These are phyloP conservation scores for Ciconia maguari DNA, from an alignment of 2,113 vertebrate species.

Conservation along the genomic window DNA sequence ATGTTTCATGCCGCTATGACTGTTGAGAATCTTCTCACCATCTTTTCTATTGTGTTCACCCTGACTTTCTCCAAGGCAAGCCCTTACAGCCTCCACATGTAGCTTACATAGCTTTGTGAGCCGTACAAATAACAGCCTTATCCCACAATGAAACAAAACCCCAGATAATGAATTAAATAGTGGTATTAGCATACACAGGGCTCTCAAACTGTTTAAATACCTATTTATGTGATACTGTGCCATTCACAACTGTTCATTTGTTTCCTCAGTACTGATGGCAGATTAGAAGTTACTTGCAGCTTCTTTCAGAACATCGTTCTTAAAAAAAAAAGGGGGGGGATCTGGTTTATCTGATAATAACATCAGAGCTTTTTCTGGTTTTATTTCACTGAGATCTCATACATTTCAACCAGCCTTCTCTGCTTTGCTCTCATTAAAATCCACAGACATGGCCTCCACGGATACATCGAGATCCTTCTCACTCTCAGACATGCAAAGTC, in stretches of 20 bases:
- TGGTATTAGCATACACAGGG: neutral
- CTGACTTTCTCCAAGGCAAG: neutral
- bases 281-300: neutral
- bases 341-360: neutral
- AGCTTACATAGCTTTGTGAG: neutral
- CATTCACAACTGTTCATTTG: neutral
- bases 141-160: neutral
- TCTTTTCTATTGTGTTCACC: neutral
- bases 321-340: neutral
- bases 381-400: neutral
- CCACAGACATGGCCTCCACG: neutral
- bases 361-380: neutral
- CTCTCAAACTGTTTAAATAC: neutral
- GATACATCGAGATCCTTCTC: neutral
- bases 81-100: neutral
- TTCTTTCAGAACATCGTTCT: neutral
- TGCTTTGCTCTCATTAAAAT: neutral
- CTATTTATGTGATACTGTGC: neutral
- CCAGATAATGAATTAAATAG: neutral
- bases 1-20: neutral
- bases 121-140: neutral
- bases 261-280: neutral
- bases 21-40: neutral
- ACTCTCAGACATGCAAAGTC: neutral
- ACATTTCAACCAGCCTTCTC: neutral